These are phyloP conservation scores for Alcis repandata DNA, from an alignment of 2,888 invertebrate genomes.

Conservation along the genomic window DNA sequence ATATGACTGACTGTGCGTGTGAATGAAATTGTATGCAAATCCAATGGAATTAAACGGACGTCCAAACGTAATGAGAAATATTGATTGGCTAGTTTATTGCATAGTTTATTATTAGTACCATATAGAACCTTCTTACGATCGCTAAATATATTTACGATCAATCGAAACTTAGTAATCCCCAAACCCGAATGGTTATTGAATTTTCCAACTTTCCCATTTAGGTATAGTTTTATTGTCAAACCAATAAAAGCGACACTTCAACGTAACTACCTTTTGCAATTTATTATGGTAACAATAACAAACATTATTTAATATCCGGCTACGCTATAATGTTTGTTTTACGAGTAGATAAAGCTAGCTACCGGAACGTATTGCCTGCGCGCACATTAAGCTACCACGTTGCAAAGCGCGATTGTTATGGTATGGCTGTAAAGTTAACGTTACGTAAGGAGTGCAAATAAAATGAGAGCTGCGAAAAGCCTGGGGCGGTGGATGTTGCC, in stretches of 20 bases:
- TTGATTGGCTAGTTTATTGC: too few species aligned
- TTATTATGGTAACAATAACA: constrained; percentile 25
- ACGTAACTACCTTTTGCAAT: constrained; percentile 1
- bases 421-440: constrained; percentile 42
- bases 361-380: constrained; percentile 28
- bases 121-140: too few species aligned
- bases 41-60: too few species aligned
- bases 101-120: too few species aligned
- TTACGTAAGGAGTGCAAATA: constrained; percentile 52
- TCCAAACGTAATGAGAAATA: too few species aligned
- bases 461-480: constrained; percentile 48
- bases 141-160: too few species aligned
- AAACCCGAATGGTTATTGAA: not conserved
- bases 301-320: constrained; percentile 21
- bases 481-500: constrained; percentile 37
- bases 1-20: too few species aligned
- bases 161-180: too few species aligned
- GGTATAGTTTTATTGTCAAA: not conserved
- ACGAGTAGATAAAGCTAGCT: constrained; percentile 31
- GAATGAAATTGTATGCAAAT: too few species aligned
- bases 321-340: constrained; percentile 27
- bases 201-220: not conserved
- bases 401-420: constrained; percentile 35
- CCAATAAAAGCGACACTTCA: constrained; percentile 1
- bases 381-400: constrained; percentile 26